Conservation (phyloP, 2,888 invertebrate species). For the Matsumyia berberina region DNA sequence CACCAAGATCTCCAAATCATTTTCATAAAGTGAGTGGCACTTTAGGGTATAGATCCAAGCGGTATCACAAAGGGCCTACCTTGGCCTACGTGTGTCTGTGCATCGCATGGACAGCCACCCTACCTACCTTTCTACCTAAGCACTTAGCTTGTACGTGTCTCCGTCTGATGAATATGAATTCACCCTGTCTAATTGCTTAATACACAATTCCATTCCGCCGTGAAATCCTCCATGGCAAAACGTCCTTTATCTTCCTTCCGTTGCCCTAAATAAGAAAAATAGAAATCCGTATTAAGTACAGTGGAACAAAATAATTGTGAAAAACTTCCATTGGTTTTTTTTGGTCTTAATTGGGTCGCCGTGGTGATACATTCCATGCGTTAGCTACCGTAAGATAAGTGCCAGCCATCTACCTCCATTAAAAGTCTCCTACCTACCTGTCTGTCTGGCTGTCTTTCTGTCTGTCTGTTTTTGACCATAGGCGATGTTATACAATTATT, state of each 20-base stretch:
- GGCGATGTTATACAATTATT: conserved; percentile 29
- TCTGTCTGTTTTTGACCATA: conserved; percentile 7
- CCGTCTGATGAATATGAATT: background rate
- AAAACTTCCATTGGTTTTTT: conserved; percentile 16
- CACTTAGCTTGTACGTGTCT: too few relatives aligned
- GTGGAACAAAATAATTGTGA: conserved; percentile 3
- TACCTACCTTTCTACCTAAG: too few relatives aligned
- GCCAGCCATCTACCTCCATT: conserved; percentile 25
- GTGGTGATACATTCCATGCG: conserved; percentile 12
- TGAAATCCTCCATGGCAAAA: conserved; percentile 33
- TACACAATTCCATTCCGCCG: conserved; percentile 2
- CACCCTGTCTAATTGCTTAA: conserved; percentile 4
- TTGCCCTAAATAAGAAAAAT: conserved; percentile 1
- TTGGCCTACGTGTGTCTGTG: too few relatives aligned
- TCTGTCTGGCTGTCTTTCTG: conserved; percentile 5
- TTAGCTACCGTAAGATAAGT: conserved; percentile 34
- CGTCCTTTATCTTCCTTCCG: conserved; percentile 12
- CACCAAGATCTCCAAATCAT: too few relatives aligned
- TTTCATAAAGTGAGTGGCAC: too few relatives aligned
- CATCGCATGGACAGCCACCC: too few relatives aligned
- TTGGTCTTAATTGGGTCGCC: conserved; percentile 48
- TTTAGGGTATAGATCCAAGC: too few relatives aligned
- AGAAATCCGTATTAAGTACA: background rate
- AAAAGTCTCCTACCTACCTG: conserved; percentile 18
- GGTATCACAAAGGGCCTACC: too few relatives aligned